Evolutionary conservation across 2,888 invertebrate species (phyloP), one percentile per base, ranked within the genome.

Genomic region (Cancer borealis): DNA sequence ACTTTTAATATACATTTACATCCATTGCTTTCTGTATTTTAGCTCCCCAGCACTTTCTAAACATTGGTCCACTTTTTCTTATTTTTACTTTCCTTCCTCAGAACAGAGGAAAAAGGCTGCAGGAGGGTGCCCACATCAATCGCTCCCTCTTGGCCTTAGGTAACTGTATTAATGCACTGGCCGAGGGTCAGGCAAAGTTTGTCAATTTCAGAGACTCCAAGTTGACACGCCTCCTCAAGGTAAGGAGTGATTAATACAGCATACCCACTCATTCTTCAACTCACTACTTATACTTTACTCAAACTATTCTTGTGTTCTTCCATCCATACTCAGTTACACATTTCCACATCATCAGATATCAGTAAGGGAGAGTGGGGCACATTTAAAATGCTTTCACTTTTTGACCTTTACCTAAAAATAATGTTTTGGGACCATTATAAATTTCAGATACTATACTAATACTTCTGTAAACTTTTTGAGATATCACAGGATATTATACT

Each of bases 131-230:
- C 0, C 99, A 99, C 96, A 99, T 99, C 96, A 99, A 99, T 97
- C 97, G 98, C 93, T 98, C 98, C 1, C 97, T 99, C 17, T 97
- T 99, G 92, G 99, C 99, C 0, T 97, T 99, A 88, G 99, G 98
- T 0, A 99, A 99, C 97, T 99, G 99, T 96, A 99, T 99, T 96
- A 99, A 99, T 97, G 99, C 99, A 0, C 97, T 99, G 30, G 98
- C 99, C 91, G 98, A 98, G 5, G 98, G 98, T 17, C 98, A 96
- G 96, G 97, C 97, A 79, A 97, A 98, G 96, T 99, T 99, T 96
- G 99, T 99, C 8, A 99, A 99, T 97, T 99, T 98, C 96, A 97
- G 99, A 0, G 99, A 99, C 97, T 99, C 99, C 47, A 99, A 99
- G 96, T 97, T 99, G 96, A 99, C 99, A 0, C 97, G 99, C 6